Base-by-base conservation (phyloP, 2,113 vertebrate species). In the Gadus chalcogrammus region DNA sequence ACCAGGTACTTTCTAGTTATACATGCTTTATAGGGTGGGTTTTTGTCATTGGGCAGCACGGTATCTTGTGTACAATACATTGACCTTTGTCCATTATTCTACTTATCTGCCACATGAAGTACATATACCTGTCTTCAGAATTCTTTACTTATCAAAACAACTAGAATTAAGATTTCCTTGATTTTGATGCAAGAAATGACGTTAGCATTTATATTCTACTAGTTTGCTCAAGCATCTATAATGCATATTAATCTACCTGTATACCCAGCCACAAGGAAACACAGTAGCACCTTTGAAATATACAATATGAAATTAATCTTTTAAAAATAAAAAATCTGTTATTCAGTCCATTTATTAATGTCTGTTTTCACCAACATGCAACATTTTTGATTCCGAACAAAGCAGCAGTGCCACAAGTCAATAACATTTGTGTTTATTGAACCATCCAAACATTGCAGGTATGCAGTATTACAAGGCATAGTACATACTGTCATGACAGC, bases 251-350 rank as follows among this genome's bases (percentile, higher is more conserved):
- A 70, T 85, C 84, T 86, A 48, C 76, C 75, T 87, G 82, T 88
- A 86, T 90, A 86, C 24, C 68, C 76, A 75, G 88, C 76, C 84
- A 82, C 80, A 70, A 82, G 66, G 76, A 82, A 86, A 73, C 16
- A 61, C 79, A 88, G 82, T 89, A 89, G 80, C 81, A 89, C 85
- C 85, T 88, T 89, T 88, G 67, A 87, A 85, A 86, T 58, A 20
- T 82, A 87, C 70, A 78, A 79, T 84, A 90, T 80, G 73, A 90
- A 89, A 85, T 75, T 81, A 78, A 79, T 79, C 87, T 91, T 93
- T 93, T 91, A 76, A 91, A 76, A 91, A 93, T 90, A 91, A 91
- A 48, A 92, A 93, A 64, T 71, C 22, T 90, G 70, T 84, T 82
- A 88, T 88, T 85, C 71, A 87, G 81, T 84, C 69, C 64, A 74